phyloP scores from a whole-genome alignment of 2,797 vertebrate genomes.

The Chromobotia macracanthus region DNA sequence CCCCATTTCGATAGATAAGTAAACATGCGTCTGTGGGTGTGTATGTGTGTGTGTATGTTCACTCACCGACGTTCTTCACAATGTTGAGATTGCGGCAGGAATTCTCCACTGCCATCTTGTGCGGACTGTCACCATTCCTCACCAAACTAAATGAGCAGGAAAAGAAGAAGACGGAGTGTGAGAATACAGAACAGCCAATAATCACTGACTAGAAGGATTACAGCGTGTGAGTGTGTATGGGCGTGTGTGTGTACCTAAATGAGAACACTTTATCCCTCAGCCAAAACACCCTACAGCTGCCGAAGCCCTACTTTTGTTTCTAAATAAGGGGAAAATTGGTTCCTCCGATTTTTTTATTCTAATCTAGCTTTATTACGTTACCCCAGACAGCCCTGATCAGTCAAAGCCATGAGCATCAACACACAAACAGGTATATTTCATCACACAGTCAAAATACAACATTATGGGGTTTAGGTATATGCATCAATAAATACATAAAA shows the following conservation, averaged over 20 bases:
- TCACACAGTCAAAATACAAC: neutral
- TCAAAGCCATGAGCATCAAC: constrained; percentile 18
- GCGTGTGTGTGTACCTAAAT: constrained; percentile 1
- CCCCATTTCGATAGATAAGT: neutral
- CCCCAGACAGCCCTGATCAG: constrained; percentile 30
- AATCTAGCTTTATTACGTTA: constrained; percentile 19
- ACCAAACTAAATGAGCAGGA: constrained; percentile 63
- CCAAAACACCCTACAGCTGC: constrained; percentile 31
- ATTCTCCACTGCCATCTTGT: constrained; percentile 56
- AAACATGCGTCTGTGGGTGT: constrained; percentile 4
- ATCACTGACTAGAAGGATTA: constrained; percentile 33
- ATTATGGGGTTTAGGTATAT: neutral
- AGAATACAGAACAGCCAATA: constrained; percentile 29
- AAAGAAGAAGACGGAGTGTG: constrained; percentile 28
- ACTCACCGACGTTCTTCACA: constrained; percentile 76
- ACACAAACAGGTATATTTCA: neutral
- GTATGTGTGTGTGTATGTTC: constrained; percentile 18
- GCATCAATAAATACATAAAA: neutral
- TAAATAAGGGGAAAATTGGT: constrained; percentile 27
- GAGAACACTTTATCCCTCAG: constrained; percentile 12
- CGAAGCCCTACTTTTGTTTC: constrained; percentile 44
- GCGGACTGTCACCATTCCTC: constrained; percentile 64
- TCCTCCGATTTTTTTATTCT: neutral
- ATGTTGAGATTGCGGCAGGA: constrained; percentile 71
- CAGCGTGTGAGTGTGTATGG: neutral